Conservation (phyloP, 2,888 invertebrate species). For the Euplexia lucipara region DNA sequence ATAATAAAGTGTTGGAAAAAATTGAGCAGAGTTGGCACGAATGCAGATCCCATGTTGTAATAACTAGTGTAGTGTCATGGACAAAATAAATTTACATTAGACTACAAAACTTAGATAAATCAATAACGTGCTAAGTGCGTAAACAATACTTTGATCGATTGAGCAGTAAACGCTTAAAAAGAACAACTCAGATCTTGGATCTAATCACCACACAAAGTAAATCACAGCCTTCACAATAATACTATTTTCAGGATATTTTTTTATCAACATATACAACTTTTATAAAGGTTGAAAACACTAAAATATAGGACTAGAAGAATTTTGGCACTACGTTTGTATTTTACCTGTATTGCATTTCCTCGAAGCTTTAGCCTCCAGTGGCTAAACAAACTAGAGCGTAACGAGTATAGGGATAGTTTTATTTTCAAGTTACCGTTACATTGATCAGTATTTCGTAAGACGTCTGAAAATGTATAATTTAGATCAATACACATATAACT, state of each 20-base stretch:
- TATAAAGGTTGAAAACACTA: constrained; percentile 68
- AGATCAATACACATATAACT: constrained; percentile 79
- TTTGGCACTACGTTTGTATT: constrained; percentile 76
- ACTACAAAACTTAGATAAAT: constrained; percentile 48
- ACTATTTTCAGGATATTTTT: constrained; percentile 64
- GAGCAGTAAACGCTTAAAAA: constrained; percentile 68
- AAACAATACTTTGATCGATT: constrained; percentile 60
- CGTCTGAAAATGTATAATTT: constrained; percentile 65
- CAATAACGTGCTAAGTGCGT: constrained; percentile 47
- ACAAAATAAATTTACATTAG: constrained; percentile 56
- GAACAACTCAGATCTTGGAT: constrained; percentile 80
- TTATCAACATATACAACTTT: constrained; percentile 61
- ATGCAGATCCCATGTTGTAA: constrained; percentile 71
- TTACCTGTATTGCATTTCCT: constrained; percentile 70
- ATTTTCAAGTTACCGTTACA: constrained; percentile 54
- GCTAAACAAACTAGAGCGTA: constrained; percentile 56
- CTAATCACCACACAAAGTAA: constrained; percentile 83
- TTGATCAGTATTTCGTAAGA: constrained; percentile 65
- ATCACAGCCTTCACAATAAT: constrained; percentile 88
- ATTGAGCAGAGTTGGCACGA: constrained; percentile 88
- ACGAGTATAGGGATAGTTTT: constrained; percentile 49
- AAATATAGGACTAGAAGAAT: constrained; percentile 72
- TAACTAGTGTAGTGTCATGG: constrained; percentile 56
- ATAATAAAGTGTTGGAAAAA: constrained; percentile 74
- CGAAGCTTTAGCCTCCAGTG: constrained; percentile 70